Percentiles rank a stretch among this genome's conserved stretches.
Evolutionary conservation across 2,888 invertebrate genomes (phyloP).

Genomic region (Xestia sexstrigata): DNA sequence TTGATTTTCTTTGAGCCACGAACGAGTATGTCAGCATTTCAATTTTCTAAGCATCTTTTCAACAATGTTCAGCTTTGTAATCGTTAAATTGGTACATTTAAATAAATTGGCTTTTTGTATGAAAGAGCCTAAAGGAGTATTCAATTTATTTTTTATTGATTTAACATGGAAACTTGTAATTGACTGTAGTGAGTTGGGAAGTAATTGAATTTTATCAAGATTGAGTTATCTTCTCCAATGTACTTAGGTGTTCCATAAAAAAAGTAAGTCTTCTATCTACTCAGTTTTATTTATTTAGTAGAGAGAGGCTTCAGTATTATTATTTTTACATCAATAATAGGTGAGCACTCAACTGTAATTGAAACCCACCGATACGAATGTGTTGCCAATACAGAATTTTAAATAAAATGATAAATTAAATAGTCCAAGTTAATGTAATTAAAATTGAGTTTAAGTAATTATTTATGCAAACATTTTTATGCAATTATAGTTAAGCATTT

Average conservation of each 20-base stretch:
- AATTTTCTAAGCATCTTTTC: slow-evolving; percentile 58
- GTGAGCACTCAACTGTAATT: background rate
- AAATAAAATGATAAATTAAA: background rate
- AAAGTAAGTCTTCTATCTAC: background rate
- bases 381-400: background rate
- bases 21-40: slow-evolving; percentile 47
- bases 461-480: too few relatives aligned
- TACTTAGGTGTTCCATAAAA: background rate
- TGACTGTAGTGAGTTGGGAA: slow-evolving; percentile 36
- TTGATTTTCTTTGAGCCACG: slow-evolving; percentile 50
- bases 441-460: too few relatives aligned
- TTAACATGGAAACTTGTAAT: slow-evolving; percentile 57
- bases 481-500: too few relatives aligned
- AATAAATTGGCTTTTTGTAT: slow-evolving; percentile 64
- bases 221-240: slow-evolving; percentile 7
- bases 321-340: background rate
- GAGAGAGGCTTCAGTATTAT: background rate
- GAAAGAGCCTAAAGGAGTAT: slow-evolving; percentile 47
- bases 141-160: slow-evolving; percentile 61
- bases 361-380: background rate
- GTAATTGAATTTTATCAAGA: slow-evolving; percentile 29
- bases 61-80: slow-evolving; percentile 61
- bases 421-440: too few relatives aligned
- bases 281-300: background rate
- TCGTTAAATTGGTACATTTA: slow-evolving; percentile 61